Conservation (phyloP, 2,888 invertebrate genomes). For the Sphecodes monilicornis region DNA sequence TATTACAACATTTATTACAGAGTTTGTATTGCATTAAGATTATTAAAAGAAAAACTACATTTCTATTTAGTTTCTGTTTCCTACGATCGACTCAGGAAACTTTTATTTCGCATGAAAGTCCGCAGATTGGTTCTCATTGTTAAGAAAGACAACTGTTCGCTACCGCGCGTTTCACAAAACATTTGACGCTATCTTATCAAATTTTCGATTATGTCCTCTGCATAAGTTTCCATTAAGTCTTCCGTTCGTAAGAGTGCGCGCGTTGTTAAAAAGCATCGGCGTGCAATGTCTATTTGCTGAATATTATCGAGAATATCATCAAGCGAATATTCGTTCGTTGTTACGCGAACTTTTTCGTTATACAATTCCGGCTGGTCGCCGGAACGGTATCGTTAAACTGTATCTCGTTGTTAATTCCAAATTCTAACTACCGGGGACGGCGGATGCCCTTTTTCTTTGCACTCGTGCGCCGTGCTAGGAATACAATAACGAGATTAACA, state of each 20-base stretch:
- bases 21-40: too few species aligned
- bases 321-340: slow-evolving; percentile 15
- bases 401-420: slow-evolving; percentile 6
- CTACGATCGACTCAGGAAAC: too few species aligned
- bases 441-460: not conserved
- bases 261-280: not conserved
- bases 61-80: too few species aligned
- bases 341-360: not conserved
- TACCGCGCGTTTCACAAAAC: not conserved
- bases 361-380: not conserved
- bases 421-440: slow-evolving; percentile 13
- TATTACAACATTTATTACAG: too few species aligned
- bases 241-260: not conserved
- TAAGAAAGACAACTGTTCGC: too few species aligned
- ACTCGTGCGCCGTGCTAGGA: not conserved
- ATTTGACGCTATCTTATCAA: not conserved
- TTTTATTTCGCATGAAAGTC: too few species aligned
- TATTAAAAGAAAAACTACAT: too few species aligned
- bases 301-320: slow-evolving; percentile 35
- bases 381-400: slow-evolving; percentile 5
- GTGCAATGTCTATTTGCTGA: not conserved
- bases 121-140: too few species aligned
- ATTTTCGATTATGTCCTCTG: not conserved
- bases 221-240: not conserved
- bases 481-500: slow-evolving; percentile 18